These are phyloP conservation scores for Sphaerophoria taeniata DNA, from an alignment of 2,888 invertebrate genomes.

Conservation along the genomic window DNA sequence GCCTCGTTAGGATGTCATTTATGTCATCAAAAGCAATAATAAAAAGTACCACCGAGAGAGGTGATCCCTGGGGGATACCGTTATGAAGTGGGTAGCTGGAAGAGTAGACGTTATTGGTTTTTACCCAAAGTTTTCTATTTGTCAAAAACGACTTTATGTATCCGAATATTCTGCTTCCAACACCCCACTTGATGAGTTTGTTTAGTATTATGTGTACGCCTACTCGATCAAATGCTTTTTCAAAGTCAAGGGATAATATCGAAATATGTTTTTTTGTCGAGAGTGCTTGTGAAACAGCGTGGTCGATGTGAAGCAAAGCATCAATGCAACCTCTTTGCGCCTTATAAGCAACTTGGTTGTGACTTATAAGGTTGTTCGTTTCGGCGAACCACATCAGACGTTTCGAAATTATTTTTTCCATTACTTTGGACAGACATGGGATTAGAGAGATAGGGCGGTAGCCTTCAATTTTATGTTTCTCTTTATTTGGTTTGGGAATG, in stretches of 20 bases:
- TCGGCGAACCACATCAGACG: not conserved
- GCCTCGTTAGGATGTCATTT: not conserved
- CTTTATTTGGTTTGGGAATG: too few species aligned
- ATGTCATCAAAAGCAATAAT: slow-evolving; percentile 13
- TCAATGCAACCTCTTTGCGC: not conserved
- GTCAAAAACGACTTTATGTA: slow-evolving; percentile 1
- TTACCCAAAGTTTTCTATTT: slow-evolving; percentile 7
- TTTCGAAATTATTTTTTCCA: too few species aligned
- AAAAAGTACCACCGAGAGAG: slow-evolving; percentile 4
- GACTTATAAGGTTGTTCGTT: not conserved
- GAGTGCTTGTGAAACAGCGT: too few species aligned
- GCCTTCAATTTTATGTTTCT: too few species aligned
- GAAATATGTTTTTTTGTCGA: too few species aligned
- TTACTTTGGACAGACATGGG: not conserved
- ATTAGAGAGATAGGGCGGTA: not conserved
- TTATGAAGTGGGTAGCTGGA: slow-evolving; percentile 5
- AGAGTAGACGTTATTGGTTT: slow-evolving; percentile 1
- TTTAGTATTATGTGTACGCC: not conserved
- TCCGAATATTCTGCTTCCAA: not conserved
- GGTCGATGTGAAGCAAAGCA: not conserved
- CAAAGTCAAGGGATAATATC: too few species aligned
- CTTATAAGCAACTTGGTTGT: not conserved
- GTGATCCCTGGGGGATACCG: slow-evolving; percentile 1
- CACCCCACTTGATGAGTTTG: not conserved
- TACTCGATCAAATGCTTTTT: not conserved